These are phyloP conservation scores for Pleuronectes platessa DNA, from an alignment of 2,113 vertebrate genomes.

Conservation along the genomic window DNA sequence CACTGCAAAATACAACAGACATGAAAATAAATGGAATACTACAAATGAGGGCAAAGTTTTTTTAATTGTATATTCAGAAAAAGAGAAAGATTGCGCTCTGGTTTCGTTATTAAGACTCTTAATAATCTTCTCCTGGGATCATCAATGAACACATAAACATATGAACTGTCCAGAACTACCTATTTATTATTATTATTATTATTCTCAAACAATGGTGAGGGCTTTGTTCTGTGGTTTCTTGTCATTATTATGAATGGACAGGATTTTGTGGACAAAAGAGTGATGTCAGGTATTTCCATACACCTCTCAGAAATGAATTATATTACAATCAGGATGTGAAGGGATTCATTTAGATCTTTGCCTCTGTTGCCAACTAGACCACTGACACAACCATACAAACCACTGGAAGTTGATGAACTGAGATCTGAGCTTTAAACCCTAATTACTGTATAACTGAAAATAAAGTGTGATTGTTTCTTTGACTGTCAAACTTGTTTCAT, in stretches of 20 bases:
- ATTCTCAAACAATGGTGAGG: neutral
- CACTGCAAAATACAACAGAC: slow-evolving; percentile 26
- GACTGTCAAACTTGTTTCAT: neutral
- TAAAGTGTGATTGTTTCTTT: neutral
- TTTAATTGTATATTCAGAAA: neutral
- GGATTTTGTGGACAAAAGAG: neutral
- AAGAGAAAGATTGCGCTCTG: neutral
- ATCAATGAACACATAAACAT: neutral
- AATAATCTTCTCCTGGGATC: neutral
- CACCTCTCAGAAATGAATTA: no score
- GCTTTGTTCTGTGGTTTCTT: neutral
- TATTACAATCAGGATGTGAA: no score
- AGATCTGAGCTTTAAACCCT: neutral
- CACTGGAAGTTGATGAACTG: neutral
- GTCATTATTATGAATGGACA: neutral
- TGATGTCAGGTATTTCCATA: neutral
- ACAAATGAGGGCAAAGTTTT: no score
- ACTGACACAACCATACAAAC: neutral
- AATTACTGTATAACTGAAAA: neutral
- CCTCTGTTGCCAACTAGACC: neutral
- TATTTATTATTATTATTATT: no score
- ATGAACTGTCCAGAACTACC: neutral
- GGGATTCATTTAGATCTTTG: neutral
- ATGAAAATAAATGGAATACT: no score
- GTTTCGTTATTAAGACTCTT: neutral